Evolutionary conservation across 2,888 invertebrate species (phyloP).

Genomic region (Nemapogon koenigi): DNA sequence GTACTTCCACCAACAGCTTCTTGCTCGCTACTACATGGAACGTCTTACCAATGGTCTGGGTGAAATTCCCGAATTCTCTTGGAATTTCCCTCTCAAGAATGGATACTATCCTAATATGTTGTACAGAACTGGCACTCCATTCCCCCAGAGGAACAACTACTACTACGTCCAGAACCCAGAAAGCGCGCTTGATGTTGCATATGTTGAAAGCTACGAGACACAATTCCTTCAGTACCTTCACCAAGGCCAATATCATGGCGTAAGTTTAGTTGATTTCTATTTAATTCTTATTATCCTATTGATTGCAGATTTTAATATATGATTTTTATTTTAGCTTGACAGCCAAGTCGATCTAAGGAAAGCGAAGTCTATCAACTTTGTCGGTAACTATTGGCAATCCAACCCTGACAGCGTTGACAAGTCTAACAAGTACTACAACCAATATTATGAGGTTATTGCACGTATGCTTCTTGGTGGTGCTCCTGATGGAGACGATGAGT

Average conservation of each 20-base stretch:
- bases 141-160: conserved; percentile 55
- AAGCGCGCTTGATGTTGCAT: conserved; percentile 27
- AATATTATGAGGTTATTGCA: conserved; percentile 48
- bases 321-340: conserved; percentile 11
- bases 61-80: conserved; percentile 60
- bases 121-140: conserved; percentile 54
- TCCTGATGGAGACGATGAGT: conserved; percentile 14
- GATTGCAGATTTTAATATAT: conserved; percentile 1
- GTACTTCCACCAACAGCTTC: conserved; percentile 70
- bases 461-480: conserved; percentile 22
- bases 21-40: conserved; percentile 74
- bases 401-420: conserved; percentile 26
- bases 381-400: conserved; percentile 45
- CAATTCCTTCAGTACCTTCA: conserved; percentile 39
- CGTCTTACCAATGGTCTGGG: conserved; percentile 70
- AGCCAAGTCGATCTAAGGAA: conserved; percentile 14
- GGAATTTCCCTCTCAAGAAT: conserved; percentile 35
- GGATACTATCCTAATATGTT: conserved; percentile 57
- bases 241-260: conserved; percentile 52
- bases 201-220: conserved; percentile 57
- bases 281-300: neutral
- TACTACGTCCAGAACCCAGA: conserved; percentile 51
- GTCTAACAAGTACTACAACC: conserved; percentile 18
- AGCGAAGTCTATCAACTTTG: conserved; percentile 32
- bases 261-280: conserved; percentile 26